phyloP scores from a whole-genome alignment of 2,797 vertebrate genomes.

The Gastrophryne carolinensis region DNA sequence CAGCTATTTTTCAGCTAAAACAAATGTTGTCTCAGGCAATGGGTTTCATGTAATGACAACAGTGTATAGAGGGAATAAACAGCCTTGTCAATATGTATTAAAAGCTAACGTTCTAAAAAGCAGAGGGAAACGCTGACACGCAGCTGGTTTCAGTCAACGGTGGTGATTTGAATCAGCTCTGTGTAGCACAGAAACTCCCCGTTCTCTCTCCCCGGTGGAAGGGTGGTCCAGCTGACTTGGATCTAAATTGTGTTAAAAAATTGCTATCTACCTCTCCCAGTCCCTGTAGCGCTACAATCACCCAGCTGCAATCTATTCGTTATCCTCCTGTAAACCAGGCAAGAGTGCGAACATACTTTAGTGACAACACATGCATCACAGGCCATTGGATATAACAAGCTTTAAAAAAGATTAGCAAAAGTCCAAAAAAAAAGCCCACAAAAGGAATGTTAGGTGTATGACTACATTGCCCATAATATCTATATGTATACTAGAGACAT shows the following conservation, averaged over 20 bases:
- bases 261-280: conserved; percentile 64
- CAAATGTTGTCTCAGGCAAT: neutral
- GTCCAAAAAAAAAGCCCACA: too few species aligned
- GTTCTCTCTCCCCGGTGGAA: conserved; percentile 79
- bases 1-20: neutral
- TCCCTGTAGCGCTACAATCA: conserved; percentile 44
- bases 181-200: conserved; percentile 83
- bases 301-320: conserved; percentile 33
- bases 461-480: too few species aligned
- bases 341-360: neutral
- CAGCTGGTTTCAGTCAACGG: conserved; percentile 84
- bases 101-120: conserved; percentile 64
- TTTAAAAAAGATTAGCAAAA: too few species aligned
- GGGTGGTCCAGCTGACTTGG: conserved; percentile 79
- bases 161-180: conserved; percentile 73
- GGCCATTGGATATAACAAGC: too few species aligned
- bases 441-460: too few species aligned
- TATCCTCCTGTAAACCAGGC: conserved; percentile 37
- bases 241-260: conserved; percentile 70
- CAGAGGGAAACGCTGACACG: conserved; percentile 58
- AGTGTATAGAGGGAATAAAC: conserved; percentile 10
- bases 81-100: conserved; percentile 64
- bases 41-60: conserved; percentile 17
- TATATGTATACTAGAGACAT: too few species aligned
- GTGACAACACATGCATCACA: too few species aligned